Evolutionary conservation across 1,140 invertebrate genomes (phyloP).

Genomic region (Drosophila truncata): DNA sequence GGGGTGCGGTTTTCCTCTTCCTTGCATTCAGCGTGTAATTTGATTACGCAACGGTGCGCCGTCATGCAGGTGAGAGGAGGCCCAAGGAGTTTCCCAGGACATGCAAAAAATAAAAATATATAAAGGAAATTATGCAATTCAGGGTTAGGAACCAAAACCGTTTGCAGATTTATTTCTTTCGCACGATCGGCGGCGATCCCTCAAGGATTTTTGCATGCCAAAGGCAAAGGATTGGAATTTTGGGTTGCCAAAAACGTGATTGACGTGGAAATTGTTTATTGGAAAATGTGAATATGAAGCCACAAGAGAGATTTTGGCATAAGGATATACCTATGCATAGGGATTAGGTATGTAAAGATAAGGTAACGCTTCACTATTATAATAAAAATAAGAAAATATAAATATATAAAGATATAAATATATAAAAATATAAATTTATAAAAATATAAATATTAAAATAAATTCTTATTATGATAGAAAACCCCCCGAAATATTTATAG

Average conservation of each 20-base stretch:
- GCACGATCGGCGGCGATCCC: constrained; percentile 33
- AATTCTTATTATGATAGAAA: too few relatives aligned
- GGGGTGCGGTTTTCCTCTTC: constrained; percentile 15
- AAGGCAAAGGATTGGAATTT: background rate
- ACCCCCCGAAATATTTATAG: background rate
- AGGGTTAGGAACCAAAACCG: constrained; percentile 2
- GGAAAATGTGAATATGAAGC: constrained; percentile 9
- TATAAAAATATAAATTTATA: too few relatives aligned
- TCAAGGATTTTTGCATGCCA: constrained; percentile 39
- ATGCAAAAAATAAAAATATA: constrained; percentile 20
- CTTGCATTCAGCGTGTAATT: constrained; percentile 66
- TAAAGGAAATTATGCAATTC: constrained; percentile 28
- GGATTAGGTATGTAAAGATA: too few relatives aligned
- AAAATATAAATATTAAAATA: too few relatives aligned
- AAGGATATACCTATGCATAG: background rate
- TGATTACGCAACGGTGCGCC: constrained; percentile 60
- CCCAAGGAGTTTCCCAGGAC: constrained; percentile 49
- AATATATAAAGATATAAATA: too few relatives aligned
- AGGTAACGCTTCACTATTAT: too few relatives aligned
- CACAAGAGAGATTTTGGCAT: background rate
- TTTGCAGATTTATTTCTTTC: constrained; percentile 30
- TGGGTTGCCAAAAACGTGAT: constrained; percentile 11
- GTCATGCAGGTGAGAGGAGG: constrained; percentile 52
- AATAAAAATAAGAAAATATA: too few relatives aligned
- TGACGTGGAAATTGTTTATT: constrained; percentile 30